These are phyloP conservation scores for Pontoporia blainvillei DNA, from an alignment of 2,113 vertebrate genomes.

Conservation along the genomic window DNA sequence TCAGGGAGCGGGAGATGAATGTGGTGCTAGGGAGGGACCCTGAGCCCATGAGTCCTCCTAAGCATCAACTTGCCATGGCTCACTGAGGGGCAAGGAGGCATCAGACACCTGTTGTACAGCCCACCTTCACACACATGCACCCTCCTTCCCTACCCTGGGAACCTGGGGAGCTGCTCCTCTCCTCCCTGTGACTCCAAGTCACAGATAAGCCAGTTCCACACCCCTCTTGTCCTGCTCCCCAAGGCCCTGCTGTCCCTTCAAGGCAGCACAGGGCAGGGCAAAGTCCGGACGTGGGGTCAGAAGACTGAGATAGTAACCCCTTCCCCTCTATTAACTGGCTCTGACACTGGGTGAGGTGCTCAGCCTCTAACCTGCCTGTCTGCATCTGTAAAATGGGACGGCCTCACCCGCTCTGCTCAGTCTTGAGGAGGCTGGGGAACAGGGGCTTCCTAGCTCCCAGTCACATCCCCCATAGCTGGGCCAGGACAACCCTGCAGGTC, in stretches of 20 bases:
- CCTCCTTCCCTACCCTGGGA: background rate
- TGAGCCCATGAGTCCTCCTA: background rate
- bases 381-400: rapidly evolving
- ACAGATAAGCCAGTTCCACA: background rate
- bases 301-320: background rate
- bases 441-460: background rate
- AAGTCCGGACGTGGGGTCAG: background rate
- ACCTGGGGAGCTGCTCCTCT: background rate
- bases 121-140: rapidly evolving
- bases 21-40: background rate
- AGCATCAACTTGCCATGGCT: background rate
- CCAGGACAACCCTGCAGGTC: background rate
- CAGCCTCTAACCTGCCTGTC: background rate
- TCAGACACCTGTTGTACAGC: rapidly evolving
- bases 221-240: background rate
- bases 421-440: background rate
- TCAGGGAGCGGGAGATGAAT: constrained; percentile 53
- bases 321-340: background rate
- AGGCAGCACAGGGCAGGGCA: background rate
- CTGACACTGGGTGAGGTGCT: background rate
- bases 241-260: background rate
- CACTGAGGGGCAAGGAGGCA: background rate
- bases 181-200: background rate
- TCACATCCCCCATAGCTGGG: background rate
- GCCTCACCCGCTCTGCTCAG: background rate